Evolutionary conservation across 2,888 invertebrate genomes (phyloP), one percentile per base, ranked within the genome.

Genomic region (Nemurella pictetii): DNA sequence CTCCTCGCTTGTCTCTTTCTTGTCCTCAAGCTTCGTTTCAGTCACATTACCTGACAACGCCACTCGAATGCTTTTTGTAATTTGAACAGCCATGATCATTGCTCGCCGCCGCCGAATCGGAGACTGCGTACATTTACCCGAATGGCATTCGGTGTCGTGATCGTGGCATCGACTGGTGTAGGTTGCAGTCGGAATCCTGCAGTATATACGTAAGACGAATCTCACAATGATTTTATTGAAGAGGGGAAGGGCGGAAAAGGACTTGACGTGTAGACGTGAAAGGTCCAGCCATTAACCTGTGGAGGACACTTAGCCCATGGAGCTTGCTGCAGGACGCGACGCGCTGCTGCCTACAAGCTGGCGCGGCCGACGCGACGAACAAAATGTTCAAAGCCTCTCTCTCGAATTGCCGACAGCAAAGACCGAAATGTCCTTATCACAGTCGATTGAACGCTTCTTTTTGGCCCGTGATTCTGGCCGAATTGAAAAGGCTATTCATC

Each of bases 41-140:
- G 75, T 75, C 75, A 75, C 75, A 75, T 27, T 75, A 75, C 28
- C 75, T 78, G 78, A 78, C 78, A 78, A 75, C 26, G 75, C 75
- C 26, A 75, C 26, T 28, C 28, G 75, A 75, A 75, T 75, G 75
- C 28, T 75, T 75, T 55, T 55, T 55, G 55, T 55, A 55, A 55
- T 55, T 55, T 55, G 55, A 55, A 55, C 55, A 55, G 55, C 55
- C 55, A 20, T 55, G 55, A 20, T 20, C 55, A 55, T 55, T 55
- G 55, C 15, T 55, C 20, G 20, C 55, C 15, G 9, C 32, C 55
- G 55, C 5, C 55, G 20, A 55, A 55, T 55, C 55, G 5, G 55
- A 55, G 9, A 55, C 55, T 55, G 55, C 55, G 12, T 20, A 55
- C 15, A 20, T 12, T 55, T 55, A 12, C 55, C 1, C 55, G 55